Percentiles rank a stretch among this genome's conserved stretches.
phyloP scores from a whole-genome alignment of 2,113 vertebrate species.

The Camelus dromedarius region DNA sequence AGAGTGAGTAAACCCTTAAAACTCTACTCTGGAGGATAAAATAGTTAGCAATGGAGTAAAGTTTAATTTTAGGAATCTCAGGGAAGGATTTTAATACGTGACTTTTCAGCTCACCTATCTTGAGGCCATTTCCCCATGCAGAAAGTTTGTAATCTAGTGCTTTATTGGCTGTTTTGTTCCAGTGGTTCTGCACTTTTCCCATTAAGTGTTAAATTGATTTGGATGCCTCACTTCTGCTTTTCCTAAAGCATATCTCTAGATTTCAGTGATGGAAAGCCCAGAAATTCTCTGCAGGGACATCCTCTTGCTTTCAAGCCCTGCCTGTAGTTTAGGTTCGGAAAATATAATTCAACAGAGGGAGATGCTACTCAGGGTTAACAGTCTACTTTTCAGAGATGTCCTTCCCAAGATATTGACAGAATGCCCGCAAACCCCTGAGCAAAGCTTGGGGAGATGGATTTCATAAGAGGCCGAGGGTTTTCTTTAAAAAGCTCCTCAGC shows the following conservation, averaged over 20 bases:
- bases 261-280: slow-evolving; percentile 41
- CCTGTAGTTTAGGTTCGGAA: slow-evolving; percentile 41
- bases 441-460: slow-evolving; percentile 57
- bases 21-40: slow-evolving; percentile 63
- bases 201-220: slow-evolving; percentile 67
- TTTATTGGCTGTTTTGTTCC: slow-evolving; percentile 63
- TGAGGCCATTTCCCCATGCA: slow-evolving; percentile 48
- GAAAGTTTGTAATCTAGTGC: slow-evolving; percentile 38
- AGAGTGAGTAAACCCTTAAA: slow-evolving; percentile 37
- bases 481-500: neutral
- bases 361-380: neutral
- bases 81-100: slow-evolving; percentile 67
- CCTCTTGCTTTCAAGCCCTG: slow-evolving; percentile 63
- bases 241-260: slow-evolving; percentile 56
- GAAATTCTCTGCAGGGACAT: slow-evolving; percentile 57
- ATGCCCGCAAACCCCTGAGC: slow-evolving; percentile 18
- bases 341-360: slow-evolving; percentile 18
- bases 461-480: slow-evolving; percentile 46
- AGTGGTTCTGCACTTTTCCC: slow-evolving; percentile 55
- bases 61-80: slow-evolving; percentile 59
- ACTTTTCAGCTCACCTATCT: slow-evolving; percentile 75
- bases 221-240: slow-evolving; percentile 18
- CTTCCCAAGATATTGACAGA: slow-evolving; percentile 54
- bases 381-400: slow-evolving; percentile 30
- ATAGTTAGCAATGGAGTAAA: slow-evolving; percentile 69